Base-by-base conservation (phyloP, 2,888 invertebrate species). In the Tinea trinotella region DNA sequence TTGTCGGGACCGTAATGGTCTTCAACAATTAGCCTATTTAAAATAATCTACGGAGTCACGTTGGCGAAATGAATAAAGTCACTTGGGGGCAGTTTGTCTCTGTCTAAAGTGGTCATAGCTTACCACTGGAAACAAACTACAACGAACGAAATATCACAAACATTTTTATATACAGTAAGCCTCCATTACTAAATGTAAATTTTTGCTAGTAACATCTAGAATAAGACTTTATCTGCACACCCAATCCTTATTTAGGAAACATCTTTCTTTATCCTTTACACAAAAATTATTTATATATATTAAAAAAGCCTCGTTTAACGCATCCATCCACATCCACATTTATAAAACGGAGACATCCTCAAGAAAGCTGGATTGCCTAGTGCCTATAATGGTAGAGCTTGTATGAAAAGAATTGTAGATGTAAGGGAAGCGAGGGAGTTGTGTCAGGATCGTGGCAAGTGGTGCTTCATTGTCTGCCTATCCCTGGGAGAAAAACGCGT, bases 11-110 rank as follows among this genome's bases (percentile, higher is more conserved):
- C 7, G n/a, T 2, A 30, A 30, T 7, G n/a, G 30, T 30, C 3
- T 30, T n/a, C n/a, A 30, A 30, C 30, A 30, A 30, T 40, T 40
- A 15, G 40, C 13, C 2, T 40, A 40, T 40, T 40, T 40, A 15
- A 40, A 40, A 40, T 40, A 40, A 40, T 40, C 40, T 15, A 40
- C 40, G 13, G 10, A 35, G 40, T 40, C 40, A 40, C 40, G 40
- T 40, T 15, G 40, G 10, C 7, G 40, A 40, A 40, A 40, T 40
- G 12, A 40, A 40, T 40, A 40, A 40, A 40, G 15, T n/a, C 40
- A 12, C 40, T 13, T 2, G 40, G 13, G 40, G 15, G 15, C 13
- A 40, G 40, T 40, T 40, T 40, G 40, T 40, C 15, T 12, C 40
- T 40, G 40, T 40, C 40, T 15, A 40, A 40, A 40, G 40, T 40